Conservation (phyloP, 2,113 vertebrate species). For the Solenodon paradoxus region DNA sequence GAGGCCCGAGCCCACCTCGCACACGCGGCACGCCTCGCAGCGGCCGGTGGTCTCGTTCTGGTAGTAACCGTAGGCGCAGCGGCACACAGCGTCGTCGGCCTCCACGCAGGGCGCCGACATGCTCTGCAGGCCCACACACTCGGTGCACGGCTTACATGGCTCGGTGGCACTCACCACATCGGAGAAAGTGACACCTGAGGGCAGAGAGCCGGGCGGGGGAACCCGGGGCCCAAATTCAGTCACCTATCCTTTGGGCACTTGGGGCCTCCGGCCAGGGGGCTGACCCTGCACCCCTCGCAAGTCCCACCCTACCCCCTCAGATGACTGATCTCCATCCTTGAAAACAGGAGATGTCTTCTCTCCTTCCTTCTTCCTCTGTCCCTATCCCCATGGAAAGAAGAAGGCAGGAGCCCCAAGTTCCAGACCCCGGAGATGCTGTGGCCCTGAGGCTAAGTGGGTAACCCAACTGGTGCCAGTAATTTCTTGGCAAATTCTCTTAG, state of each 20-base stretch:
- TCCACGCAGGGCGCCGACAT: conserved; percentile 96
- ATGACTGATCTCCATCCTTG: background rate
- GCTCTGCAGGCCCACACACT: conserved; percentile 91
- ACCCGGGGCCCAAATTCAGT: background rate
- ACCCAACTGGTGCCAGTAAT: background rate
- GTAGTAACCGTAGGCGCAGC: conserved; percentile 92
- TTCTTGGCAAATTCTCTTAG: background rate
- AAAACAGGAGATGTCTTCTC: too few relatives aligned
- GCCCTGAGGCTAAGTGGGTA: background rate
- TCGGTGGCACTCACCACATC: conserved; percentile 91
- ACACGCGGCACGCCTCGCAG: conserved; percentile 89
- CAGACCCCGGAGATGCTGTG: background rate
- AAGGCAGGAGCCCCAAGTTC: background rate
- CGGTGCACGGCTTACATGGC: conserved; percentile 87
- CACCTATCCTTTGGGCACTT: background rate
- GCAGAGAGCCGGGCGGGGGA: background rate
- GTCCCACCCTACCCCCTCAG: background rate
- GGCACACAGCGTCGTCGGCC: conserved; percentile 92
- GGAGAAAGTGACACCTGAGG: conserved; percentile 92
- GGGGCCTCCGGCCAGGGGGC: background rate
- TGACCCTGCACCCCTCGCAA: too few relatives aligned
- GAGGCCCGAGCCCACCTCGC: conserved; percentile 89
- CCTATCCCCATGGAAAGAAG: background rate
- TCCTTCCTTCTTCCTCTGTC: background rate
- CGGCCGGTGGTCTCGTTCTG: conserved; percentile 62